Conservation (phyloP, 2,797 vertebrate genomes). For the Falco rusticolus region DNA sequence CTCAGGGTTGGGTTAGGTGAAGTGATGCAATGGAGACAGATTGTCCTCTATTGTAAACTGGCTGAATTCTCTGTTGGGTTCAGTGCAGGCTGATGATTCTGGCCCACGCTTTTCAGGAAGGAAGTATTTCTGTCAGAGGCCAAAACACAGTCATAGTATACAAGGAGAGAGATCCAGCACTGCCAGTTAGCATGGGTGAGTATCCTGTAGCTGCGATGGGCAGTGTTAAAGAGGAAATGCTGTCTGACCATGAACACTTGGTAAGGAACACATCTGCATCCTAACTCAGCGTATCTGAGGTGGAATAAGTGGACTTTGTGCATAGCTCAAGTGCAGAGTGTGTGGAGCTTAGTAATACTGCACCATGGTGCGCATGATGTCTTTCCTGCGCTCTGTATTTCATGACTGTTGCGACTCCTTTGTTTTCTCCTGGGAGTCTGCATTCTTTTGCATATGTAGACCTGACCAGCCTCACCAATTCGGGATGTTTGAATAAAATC, state of each 20-base stretch:
- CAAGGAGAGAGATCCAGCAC: background rate
- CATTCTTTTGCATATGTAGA: background rate
- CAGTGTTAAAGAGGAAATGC: background rate
- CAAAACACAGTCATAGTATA: background rate
- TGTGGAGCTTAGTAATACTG: background rate
- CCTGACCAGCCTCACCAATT: background rate
- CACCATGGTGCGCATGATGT: accelerated
- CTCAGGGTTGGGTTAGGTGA: background rate
- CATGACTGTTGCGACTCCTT: background rate
- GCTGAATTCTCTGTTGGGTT: background rate
- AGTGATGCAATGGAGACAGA: background rate
- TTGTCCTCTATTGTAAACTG: background rate
- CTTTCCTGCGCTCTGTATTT: background rate
- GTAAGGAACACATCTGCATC: background rate
- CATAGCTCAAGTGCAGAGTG: background rate
- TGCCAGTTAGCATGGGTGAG: background rate
- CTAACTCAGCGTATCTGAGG: background rate
- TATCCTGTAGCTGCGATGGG: background rate
- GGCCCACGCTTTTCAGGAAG: background rate
- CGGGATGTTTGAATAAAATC: background rate
- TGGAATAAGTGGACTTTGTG: background rate
- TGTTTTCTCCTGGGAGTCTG: background rate
- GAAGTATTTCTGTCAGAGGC: background rate
- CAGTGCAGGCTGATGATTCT: background rate
- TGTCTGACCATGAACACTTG: background rate